Base-by-base conservation (phyloP, 2,113 vertebrate species). In the Mesembrinibis cayennensis region DNA sequence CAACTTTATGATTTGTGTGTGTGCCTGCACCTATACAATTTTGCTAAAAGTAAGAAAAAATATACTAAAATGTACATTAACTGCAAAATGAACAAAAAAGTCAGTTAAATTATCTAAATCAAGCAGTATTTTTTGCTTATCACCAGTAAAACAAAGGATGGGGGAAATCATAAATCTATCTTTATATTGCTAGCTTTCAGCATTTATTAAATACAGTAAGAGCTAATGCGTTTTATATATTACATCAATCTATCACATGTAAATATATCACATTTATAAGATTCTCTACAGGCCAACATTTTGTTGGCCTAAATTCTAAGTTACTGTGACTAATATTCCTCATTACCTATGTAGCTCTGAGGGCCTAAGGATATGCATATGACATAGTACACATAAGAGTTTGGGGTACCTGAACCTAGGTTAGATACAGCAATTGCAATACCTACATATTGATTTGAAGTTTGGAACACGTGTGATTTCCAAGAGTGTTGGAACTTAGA, bases 201-300 rank as follows among this genome's bases (percentile, higher is more conserved):
- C 66, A 55, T 90, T 91, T 88, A 67, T 95, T 92, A 87, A 93
- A 90, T 79, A 70, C 40, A 82, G 27, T 90, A 72, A 86, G 77
- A 95, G 36, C 52, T 93, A 81, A 70, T 71, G 62, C 18, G 3
- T 80, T 89, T 95, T 94, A 94, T 85, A 55, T 89, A 76, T 49
- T 82, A 21, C 52, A 96, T 93, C 84, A 79, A 79, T 85, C 90
- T 87, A 83, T 91, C 82, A 49, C 44, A 47, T 19, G 21, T 50
- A 96, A 93, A 87, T 96, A 85, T 77, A 86, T 94, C 83, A 92
- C 34, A 36, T 88, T 93, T 82, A 45, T 67, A 96, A 94, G 52
- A 76, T 36, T 17, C 36, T 90, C 49, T 69, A 47, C 44, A 85
- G 56, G 34, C 73, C 65, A 94, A 84, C 65, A 81, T 49, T 42